phyloP scores from a whole-genome alignment of 1,140 invertebrate genomes.

The Drosophila aff. region DNA sequence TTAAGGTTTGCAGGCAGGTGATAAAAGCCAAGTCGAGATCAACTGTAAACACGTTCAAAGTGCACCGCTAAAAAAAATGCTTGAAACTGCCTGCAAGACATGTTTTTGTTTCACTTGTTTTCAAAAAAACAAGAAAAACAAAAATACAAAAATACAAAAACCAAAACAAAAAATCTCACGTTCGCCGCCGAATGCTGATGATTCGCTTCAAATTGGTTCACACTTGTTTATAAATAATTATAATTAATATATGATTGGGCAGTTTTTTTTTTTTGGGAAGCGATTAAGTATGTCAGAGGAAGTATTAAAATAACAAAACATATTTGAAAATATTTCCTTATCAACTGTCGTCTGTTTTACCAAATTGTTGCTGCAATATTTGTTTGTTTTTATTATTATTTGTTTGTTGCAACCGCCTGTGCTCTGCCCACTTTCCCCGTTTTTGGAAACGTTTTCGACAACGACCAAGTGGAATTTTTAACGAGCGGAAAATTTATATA shows the following conservation, averaged over 20 bases:
- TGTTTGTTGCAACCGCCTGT: constrained; percentile 4
- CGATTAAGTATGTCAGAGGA: constrained; percentile 4
- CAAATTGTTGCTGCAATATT: constrained; percentile 8
- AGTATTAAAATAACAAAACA: background rate
- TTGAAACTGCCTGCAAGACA: constrained; percentile 1
- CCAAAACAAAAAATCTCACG: constrained; percentile 5
- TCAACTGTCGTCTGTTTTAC: background rate
- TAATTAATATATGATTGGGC: constrained; percentile 1
- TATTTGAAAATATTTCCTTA: constrained; percentile 4
- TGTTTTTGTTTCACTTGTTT: constrained; percentile 5
- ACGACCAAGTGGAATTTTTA: constrained; percentile 55
- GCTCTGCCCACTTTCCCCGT: constrained; percentile 58
- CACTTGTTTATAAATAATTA: constrained; percentile 4
- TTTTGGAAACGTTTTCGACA: constrained; percentile 38
- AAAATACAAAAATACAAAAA: background rate
- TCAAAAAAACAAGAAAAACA: no score
- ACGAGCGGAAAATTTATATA: constrained; percentile 68
- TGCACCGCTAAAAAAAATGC: constrained; percentile 10
- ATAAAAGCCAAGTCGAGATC: constrained; percentile 28
- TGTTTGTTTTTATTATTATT: background rate
- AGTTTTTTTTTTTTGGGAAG: background rate
- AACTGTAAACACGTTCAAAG: constrained; percentile 33
- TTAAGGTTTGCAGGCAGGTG: constrained; percentile 18
- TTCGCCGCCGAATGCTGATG: background rate
- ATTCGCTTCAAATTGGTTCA: constrained; percentile 3